phyloP scores from a whole-genome alignment of 2,888 invertebrate genomes.

The Spodoptera picta region DNA sequence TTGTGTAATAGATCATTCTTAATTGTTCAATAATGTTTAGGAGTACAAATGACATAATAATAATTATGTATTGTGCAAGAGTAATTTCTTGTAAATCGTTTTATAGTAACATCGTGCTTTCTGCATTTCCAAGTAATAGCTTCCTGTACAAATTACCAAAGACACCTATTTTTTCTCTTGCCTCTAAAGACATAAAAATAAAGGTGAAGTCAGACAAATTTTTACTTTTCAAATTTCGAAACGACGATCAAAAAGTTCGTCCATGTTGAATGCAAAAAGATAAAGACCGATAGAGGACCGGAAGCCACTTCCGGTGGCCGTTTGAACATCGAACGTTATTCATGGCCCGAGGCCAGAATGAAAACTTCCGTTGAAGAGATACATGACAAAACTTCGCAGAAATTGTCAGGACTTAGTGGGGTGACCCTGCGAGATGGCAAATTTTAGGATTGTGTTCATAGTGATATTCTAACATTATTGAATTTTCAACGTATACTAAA shows the following conservation, averaged over 20 bases:
- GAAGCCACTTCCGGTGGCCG: constrained; percentile 68
- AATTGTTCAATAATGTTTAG: no score
- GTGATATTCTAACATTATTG: no score
- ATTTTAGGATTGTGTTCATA: background rate
- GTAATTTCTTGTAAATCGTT: no score
- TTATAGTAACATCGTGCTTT: no score
- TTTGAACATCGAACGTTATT: constrained; percentile 69
- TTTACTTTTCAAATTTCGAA: constrained; percentile 65
- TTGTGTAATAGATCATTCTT: no score
- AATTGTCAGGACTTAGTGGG: constrained; percentile 57
- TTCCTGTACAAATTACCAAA: no score
- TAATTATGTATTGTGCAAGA: no score
- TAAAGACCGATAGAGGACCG: constrained; percentile 64
- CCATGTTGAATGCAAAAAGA: constrained; percentile 63
- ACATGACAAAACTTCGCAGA: constrained; percentile 67
- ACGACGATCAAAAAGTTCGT: constrained; percentile 66
- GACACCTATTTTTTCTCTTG: no score
- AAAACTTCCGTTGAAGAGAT: constrained; percentile 68
- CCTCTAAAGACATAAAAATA: no score
- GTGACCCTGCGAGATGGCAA: constrained; percentile 9
- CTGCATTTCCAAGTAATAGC: no score
- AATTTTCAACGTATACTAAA: no score
- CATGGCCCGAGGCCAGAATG: constrained; percentile 67
- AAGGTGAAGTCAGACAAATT: constrained; percentile 20
- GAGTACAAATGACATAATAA: no score